Base-by-base conservation (phyloP, 2,888 invertebrate genomes). In the Holacanthella duospinosa region DNA sequence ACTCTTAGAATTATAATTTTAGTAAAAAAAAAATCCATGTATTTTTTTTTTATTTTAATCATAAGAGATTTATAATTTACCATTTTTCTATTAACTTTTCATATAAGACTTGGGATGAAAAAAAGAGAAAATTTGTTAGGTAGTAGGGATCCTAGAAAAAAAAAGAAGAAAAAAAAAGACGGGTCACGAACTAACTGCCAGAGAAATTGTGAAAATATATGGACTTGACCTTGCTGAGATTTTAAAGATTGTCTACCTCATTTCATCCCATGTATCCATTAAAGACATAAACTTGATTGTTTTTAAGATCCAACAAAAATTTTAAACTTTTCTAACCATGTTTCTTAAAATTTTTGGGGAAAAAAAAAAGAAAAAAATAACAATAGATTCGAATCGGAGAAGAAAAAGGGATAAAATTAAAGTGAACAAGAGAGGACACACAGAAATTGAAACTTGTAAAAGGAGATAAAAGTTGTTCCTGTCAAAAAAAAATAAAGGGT, bases 361-460 rank as follows among this genome's bases (percentile, higher is more conserved):
- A n/a, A n/a, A n/a, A n/a, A 36, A 16, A 16, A 6, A 36, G 36
- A 9, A 16, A 16, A n/a, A n/a, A n/a, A 48, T 4, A 48, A 16
- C 16, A 21, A 9, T n/a, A 48, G 48, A 48, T 48, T 48, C 19
- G n/a, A 48, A 48, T 48, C 48, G n/a, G 48, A 48, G 21, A 48
- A 48, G 19, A 48, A 36, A 6, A 36, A 36, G 16, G 16, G 36
- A 36, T 9, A 36, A 9, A 36, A 36, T 6, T 9, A 36, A 16
- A 36, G 9, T 36, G 36, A 36, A 36, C 9, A 36, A 9, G 36
- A 16, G n/a, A 48, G 48, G 48, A 48, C 6, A 16, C 21, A n/a
- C 48, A n/a, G 36, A 48, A 48, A 48, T 21, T 48, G 48, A 48
- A 48, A n/a, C 48, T 48, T 48, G 48, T n/a, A 48, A 48, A 48